phyloP scores from a whole-genome alignment of 2,888 invertebrate genomes.

The Drosophila hamatofila region DNA sequence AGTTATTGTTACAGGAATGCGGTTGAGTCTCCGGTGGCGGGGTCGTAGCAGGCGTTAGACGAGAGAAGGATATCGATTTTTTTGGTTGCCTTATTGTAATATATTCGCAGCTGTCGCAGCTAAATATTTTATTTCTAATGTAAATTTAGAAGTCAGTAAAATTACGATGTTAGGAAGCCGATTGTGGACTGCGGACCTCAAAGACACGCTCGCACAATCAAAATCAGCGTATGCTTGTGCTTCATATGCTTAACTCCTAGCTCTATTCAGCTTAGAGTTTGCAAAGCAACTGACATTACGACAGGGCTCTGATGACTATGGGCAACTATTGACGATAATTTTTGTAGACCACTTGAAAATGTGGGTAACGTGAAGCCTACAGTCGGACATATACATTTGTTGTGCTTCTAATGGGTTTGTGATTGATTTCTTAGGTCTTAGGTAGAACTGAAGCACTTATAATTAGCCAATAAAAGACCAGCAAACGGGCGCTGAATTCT shows the following conservation, averaged over 20 bases:
- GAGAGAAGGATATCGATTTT: conserved; percentile 77
- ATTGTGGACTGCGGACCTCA: conserved; percentile 9
- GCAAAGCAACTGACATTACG: conserved; percentile 61
- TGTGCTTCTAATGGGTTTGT: conserved; percentile 64
- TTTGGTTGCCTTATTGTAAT: conserved; percentile 66
- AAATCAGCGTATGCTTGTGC: not conserved
- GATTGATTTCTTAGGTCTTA: conserved; percentile 59
- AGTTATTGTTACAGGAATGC: not conserved
- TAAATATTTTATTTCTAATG: conserved; percentile 61
- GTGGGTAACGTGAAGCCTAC: conserved; percentile 24
- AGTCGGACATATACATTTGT: not conserved
- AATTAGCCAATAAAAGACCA: conserved; percentile 46
- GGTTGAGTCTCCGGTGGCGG: conserved; percentile 9
- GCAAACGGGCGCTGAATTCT: conserved; percentile 13
- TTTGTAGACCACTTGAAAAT: conserved; percentile 15
- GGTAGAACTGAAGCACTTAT: conserved; percentile 21
- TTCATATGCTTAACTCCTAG: not conserved
- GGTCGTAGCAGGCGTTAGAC: conserved; percentile 43
- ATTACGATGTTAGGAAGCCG: not conserved
- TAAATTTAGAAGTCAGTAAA: conserved; percentile 9
- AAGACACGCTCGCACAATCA: conserved; percentile 12
- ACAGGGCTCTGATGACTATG: conserved; percentile 7
- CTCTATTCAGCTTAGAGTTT: conserved; percentile 59
- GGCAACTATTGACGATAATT: conserved; percentile 15
- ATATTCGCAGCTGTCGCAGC: conserved; percentile 65